Evolutionary conservation across 2,797 vertebrate species (phyloP).

Genomic region (Liparis tanakae): DNA sequence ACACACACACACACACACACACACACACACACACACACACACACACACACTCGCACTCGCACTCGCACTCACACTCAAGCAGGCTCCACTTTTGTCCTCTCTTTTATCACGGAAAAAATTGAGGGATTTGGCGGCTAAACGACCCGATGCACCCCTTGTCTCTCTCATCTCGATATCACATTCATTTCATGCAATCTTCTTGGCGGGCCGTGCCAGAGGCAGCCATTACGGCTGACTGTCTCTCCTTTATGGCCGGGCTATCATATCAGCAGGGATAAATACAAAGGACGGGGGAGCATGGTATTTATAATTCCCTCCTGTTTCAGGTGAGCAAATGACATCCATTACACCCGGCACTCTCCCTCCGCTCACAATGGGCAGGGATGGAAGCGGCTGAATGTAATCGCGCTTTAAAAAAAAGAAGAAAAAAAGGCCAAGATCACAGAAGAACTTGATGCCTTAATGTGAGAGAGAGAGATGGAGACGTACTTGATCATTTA

Average conservation of each 20-base stretch:
- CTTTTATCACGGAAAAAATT: slow-evolving; percentile 67
- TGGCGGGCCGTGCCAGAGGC: slow-evolving; percentile 60
- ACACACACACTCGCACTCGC: slow-evolving; percentile 16
- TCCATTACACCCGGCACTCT: slow-evolving; percentile 73
- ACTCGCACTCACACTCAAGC: slow-evolving; percentile 39
- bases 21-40: slow-evolving; percentile 24
- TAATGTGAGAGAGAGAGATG: slow-evolving; percentile 63
- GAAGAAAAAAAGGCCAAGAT: slow-evolving; percentile 64
- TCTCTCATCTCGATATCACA: slow-evolving; percentile 73
- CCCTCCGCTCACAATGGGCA: slow-evolving; percentile 61
- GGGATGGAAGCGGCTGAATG: slow-evolving; percentile 60
- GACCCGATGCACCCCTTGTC: slow-evolving; percentile 74
- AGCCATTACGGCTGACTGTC: slow-evolving; percentile 66
- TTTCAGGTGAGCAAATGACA: slow-evolving; percentile 80
- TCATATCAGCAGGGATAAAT: slow-evolving; percentile 78
- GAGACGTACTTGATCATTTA: slow-evolving; percentile 53
- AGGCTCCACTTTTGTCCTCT: slow-evolving; percentile 62
- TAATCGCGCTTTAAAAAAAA: slow-evolving; percentile 76
- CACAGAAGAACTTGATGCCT: slow-evolving; percentile 65
- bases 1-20: slow-evolving; percentile 17
- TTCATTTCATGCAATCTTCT: slow-evolving; percentile 78
- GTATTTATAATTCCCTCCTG: slow-evolving; percentile 71
- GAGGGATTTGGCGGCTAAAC: slow-evolving; percentile 77
- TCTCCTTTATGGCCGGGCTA: slow-evolving; percentile 60
- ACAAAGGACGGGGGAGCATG: slow-evolving; percentile 68